These are phyloP conservation scores for Sebastes iracundus DNA, from an alignment of 2,797 vertebrate genomes.

Conservation along the genomic window DNA sequence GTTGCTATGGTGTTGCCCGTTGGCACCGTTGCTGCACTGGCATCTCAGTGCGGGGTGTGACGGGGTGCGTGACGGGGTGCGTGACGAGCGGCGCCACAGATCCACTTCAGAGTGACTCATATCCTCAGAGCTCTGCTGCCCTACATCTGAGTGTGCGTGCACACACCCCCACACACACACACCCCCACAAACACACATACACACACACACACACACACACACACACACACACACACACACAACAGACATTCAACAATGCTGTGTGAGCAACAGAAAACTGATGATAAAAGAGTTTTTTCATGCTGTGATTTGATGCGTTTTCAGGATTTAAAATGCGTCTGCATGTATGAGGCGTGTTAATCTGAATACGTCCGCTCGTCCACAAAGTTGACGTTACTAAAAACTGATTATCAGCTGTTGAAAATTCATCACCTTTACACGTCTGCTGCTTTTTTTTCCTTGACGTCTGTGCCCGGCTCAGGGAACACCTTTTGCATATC, in stretches of 20 bases:
- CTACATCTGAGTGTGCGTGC: conserved; percentile 73
- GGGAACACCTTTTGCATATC: conserved; percentile 9
- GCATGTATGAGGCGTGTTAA: not conserved
- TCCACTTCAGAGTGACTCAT: conserved; percentile 81
- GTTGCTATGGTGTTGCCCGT: conserved; percentile 80
- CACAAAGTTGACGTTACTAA: not conserved
- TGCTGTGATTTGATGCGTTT: not conserved
- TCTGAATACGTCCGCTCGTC: not conserved
- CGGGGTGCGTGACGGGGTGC: conserved; percentile 49
- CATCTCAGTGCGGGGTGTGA: conserved; percentile 59
- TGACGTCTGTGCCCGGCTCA: not conserved
- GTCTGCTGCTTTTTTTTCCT: not conserved
- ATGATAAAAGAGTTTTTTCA: conserved; percentile 9
- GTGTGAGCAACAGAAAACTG: conserved; percentile 31
- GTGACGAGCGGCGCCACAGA: conserved; percentile 63
- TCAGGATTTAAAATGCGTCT: not conserved
- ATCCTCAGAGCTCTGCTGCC: conserved; percentile 80
- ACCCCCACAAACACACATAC: conserved; percentile 10
- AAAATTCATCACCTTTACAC: conserved; percentile 13
- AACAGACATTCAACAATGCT: conserved; percentile 39
- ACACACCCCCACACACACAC: conserved; percentile 43
- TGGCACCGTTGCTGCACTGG: conserved; percentile 73
- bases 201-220: conserved; percentile 27
- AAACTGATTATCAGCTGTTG: not conserved
- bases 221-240: not conserved